Evolutionary conservation across 2,113 vertebrate genomes (phyloP).

Genomic region (Ciconia maguari): DNA sequence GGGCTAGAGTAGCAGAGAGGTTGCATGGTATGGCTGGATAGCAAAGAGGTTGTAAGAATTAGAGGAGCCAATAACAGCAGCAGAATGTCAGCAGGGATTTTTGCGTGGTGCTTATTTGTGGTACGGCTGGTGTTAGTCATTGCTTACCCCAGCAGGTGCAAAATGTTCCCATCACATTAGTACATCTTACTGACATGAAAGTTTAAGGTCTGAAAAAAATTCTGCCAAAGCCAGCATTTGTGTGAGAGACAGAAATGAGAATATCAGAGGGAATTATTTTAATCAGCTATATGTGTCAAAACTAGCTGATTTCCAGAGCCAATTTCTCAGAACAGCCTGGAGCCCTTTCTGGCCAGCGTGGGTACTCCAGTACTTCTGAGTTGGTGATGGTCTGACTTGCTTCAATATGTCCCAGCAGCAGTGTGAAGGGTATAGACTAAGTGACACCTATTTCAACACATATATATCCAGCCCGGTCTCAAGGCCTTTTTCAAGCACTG

Average conservation of each 20-base stretch:
- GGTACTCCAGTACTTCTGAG: not conserved
- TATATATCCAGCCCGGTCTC: not conserved
- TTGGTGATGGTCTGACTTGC: not conserved
- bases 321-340: not conserved
- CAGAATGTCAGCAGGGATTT: not conserved
- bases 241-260: not conserved
- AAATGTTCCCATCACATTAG: not conserved
- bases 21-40: not conserved
- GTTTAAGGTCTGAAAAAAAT: not conserved
- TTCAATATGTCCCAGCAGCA: not conserved
- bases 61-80: not conserved
- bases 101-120: not conserved
- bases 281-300: not conserved
- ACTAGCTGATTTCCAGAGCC: not conserved
- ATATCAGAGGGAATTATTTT: not conserved
- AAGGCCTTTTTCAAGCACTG: not conserved
- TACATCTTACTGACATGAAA: not conserved
- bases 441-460: not conserved
- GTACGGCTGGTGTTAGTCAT: not conserved
- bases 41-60: not conserved
- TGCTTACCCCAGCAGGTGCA: not conserved
- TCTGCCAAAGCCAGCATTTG: not conserved
- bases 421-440: not conserved
- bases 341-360: not conserved
- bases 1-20: not conserved